A percentile compares a stretch with the other conserved stretches of the same genome.
These are phyloP conservation scores for Upupa epops DNA, from an alignment of 2,113 vertebrate genomes.

Conservation along the genomic window DNA sequence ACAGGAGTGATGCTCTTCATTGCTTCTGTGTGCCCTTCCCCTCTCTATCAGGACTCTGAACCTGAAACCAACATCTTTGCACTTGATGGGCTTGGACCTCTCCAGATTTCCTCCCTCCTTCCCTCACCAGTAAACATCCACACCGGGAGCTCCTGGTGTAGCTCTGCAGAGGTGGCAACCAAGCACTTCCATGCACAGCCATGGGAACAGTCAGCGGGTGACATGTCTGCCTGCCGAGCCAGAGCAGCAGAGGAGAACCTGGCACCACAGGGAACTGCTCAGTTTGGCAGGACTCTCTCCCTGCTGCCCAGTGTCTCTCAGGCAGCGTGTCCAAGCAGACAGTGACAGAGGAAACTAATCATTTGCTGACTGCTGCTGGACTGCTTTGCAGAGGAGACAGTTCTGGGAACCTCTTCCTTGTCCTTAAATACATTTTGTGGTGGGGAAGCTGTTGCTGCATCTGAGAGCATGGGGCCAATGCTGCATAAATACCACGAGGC, in stretches of 20 bases:
- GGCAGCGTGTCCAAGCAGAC: background rate
- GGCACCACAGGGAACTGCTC: background rate
- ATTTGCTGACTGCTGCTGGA: background rate
- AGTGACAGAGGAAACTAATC: background rate
- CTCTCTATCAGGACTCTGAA: background rate
- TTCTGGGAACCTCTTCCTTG: background rate
- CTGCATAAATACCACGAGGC: background rate
- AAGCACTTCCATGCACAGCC: background rate
- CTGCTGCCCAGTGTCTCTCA: background rate
- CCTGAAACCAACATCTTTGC: background rate
- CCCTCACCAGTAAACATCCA: background rate
- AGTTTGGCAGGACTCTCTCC: background rate
- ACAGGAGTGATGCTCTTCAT: background rate
- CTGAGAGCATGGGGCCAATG: background rate
- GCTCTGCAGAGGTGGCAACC: background rate
- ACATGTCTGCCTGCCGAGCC: background rate
- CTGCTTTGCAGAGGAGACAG: background rate
- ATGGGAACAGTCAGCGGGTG: accelerated
- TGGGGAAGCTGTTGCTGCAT: background rate
- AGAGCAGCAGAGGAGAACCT: background rate
- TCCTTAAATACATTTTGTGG: background rate
- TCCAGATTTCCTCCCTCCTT: background rate
- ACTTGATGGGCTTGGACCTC: background rate
- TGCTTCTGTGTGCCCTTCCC: background rate
- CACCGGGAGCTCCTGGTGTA: accelerated